phyloP scores from a whole-genome alignment of 2,113 vertebrate genomes.

The Vidua macroura region DNA sequence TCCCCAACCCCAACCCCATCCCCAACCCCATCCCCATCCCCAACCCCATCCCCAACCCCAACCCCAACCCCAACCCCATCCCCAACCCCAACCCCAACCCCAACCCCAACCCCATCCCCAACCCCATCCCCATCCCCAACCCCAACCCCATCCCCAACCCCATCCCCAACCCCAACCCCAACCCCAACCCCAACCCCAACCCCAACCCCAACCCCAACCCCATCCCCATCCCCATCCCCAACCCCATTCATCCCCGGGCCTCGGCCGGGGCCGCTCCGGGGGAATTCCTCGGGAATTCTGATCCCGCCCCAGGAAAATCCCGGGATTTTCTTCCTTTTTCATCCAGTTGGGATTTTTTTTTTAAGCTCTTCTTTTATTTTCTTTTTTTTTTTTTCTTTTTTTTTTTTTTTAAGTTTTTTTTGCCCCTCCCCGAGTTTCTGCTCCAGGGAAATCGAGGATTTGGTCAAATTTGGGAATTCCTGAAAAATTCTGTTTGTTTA shows the following conservation, averaged over 20 bases:
- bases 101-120: no score
- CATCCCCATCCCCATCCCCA: no score
- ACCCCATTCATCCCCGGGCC: conserved; percentile 3
- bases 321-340: background rate
- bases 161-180: no score
- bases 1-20: no score
- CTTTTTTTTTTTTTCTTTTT: background rate
- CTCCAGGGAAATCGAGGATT: background rate
- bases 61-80: no score
- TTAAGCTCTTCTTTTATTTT: background rate
- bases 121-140: no score
- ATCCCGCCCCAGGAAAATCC: background rate
- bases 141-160: no score
- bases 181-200: no score
- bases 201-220: conserved; percentile 16
- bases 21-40: no score
- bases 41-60: no score
- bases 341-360: background rate
- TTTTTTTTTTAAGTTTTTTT: background rate
- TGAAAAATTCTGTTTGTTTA: background rate
- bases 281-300: background rate
- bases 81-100: no score
- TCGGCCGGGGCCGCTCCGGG: background rate
- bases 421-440: accelerated
- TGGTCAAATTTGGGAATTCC: background rate